Conservation (phyloP, 1,140 invertebrate genomes). For the Paramacrobiotus metropolitanus region DNA sequence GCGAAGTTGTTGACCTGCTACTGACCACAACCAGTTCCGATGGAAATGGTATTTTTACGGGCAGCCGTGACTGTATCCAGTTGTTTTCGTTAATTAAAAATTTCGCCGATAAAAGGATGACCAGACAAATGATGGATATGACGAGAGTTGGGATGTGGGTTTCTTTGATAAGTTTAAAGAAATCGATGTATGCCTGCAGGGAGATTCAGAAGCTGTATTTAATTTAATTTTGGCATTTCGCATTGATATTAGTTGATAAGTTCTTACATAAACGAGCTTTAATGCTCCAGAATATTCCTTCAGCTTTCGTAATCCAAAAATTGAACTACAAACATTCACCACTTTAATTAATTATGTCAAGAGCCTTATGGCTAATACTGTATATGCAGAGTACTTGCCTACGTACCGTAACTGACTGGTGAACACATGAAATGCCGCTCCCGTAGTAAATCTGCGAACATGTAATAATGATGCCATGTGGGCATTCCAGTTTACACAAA, state of each 20-base stretch:
- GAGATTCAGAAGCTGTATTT: not conserved
- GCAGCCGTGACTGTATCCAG: conserved; percentile 14
- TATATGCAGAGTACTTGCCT: conserved; percentile 26
- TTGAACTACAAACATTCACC: conserved; percentile 10
- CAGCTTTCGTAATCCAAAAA: conserved; percentile 44
- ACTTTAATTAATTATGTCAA: not conserved
- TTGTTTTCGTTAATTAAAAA: conserved; percentile 15
- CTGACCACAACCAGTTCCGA: not conserved
- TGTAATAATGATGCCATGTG: not conserved
- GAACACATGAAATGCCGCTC: conserved; percentile 65
- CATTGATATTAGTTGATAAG: not conserved
- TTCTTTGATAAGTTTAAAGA: conserved; percentile 13
- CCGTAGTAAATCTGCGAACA: conserved; percentile 56
- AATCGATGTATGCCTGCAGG: conserved; percentile 13
- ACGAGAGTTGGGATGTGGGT: conserved; percentile 18
- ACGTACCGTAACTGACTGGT: conserved; percentile 64
- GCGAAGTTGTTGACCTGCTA: no score
- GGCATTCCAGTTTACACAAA: no score
- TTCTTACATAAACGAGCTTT: conserved; percentile 33
- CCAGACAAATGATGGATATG: conserved; percentile 17
- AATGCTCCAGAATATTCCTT: conserved; percentile 39
- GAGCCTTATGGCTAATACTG: no score
- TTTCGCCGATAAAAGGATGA: conserved; percentile 16
- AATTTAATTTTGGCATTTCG: no score
- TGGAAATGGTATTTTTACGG: not conserved